A percentile compares a stretch with the other conserved stretches of the same genome.
These are phyloP conservation scores for Aplochiton taeniatus DNA, from an alignment of 2,797 vertebrate species.

Conservation along the genomic window DNA sequence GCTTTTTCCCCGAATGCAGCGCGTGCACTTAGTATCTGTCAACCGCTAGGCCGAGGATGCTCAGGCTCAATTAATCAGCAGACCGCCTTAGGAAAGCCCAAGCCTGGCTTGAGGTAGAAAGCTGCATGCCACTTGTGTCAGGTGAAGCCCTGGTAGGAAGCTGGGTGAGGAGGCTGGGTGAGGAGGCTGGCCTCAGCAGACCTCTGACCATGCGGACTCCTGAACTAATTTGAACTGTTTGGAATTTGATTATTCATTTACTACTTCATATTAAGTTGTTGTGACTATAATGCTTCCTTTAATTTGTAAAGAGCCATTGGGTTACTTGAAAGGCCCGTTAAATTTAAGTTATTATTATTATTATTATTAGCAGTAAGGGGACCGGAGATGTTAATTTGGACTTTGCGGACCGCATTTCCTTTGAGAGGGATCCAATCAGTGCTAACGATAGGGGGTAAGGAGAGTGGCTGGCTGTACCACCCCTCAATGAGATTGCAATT, in stretches of 20 bases:
- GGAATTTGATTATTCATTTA: too few species aligned
- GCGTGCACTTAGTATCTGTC: slow-evolving; percentile 67
- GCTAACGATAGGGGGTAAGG: slow-evolving; percentile 53
- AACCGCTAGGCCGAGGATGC: slow-evolving; percentile 42
- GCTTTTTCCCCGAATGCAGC: slow-evolving; percentile 55
- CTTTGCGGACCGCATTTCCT: slow-evolving; percentile 65
- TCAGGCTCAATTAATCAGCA: slow-evolving; percentile 69
- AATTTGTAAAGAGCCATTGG: too few species aligned
- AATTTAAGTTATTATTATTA: too few species aligned
- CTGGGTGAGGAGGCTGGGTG: slow-evolving; percentile 50
- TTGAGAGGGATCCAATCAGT: slow-evolving; percentile 66
- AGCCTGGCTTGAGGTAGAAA: slow-evolving; percentile 3
- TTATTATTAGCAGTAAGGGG: slow-evolving; percentile 33
- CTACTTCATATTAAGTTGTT: too few species aligned
- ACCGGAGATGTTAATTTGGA: slow-evolving; percentile 59
- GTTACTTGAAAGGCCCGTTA: too few species aligned
- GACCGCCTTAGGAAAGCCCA: slow-evolving; percentile 56
- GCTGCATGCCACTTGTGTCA: background rate
- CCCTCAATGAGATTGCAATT: slow-evolving; percentile 67
- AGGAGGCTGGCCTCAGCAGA: slow-evolving; percentile 45
- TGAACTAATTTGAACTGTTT: too few species aligned
- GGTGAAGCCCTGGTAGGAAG: slow-evolving; percentile 36
- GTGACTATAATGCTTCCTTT: too few species aligned
- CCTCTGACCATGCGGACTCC: too few species aligned
- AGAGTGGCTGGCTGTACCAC: slow-evolving; percentile 53